These are phyloP conservation scores for Oostethus manadensis DNA, from an alignment of 2,113 vertebrate species.

Conservation along the genomic window DNA sequence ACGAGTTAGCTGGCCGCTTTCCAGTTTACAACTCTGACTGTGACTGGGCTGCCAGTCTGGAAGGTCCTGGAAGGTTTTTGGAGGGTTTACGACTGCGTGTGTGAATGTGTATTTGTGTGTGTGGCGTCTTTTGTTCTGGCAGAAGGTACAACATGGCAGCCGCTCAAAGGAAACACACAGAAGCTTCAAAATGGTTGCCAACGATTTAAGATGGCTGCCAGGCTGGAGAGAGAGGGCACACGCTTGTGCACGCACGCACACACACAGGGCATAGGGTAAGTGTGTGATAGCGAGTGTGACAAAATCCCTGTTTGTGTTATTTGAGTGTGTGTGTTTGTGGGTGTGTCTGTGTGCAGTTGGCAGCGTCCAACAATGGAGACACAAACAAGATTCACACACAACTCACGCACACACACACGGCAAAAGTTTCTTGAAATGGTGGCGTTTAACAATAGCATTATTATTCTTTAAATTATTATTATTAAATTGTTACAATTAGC, in stretches of 20 bases:
- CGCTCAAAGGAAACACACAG: conserved; percentile 78
- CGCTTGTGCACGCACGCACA: conserved; percentile 1
- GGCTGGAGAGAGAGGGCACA: conserved; percentile 44
- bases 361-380: conserved; percentile 87
- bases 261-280: conserved; percentile 16
- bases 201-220: conserved; percentile 97
- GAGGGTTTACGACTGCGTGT: background rate
- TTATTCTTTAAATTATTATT: background rate
- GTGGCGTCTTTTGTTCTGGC: conserved; percentile 73
- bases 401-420: background rate
- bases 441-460: conserved; percentile 42
- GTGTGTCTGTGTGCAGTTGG: conserved; percentile 81
- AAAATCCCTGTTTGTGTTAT: background rate
- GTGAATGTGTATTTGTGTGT: background rate
- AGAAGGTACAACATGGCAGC: conserved; percentile 72
- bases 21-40: conserved; percentile 12
- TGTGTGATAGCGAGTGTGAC: background rate
- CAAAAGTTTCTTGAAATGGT: conserved; percentile 20
- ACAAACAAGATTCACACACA: conserved; percentile 75
- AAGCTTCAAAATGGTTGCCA: conserved; percentile 98
- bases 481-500: background rate
- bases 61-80: conserved; percentile 10
- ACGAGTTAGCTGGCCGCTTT: conserved; percentile 26
- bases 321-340: conserved; percentile 70
- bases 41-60: background rate